These are phyloP conservation scores for Ornithoptera priamus DNA, from an alignment of 2,888 invertebrate species.

Conservation along the genomic window DNA sequence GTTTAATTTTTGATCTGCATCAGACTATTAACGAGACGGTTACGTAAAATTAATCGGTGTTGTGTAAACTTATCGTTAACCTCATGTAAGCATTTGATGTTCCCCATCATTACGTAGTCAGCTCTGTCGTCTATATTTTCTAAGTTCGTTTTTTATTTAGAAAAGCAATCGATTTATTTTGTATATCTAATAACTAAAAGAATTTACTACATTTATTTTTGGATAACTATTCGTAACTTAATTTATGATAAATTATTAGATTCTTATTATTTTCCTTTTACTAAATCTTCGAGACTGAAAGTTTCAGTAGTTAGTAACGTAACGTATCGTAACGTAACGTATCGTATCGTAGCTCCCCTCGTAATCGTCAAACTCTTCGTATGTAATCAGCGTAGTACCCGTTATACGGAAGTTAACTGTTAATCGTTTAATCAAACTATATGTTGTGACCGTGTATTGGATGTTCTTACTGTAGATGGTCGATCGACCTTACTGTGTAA, in stretches of 20 bases:
- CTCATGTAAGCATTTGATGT: conserved; percentile 12
- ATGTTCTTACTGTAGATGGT: conserved; percentile 37
- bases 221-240: conserved; percentile 26
- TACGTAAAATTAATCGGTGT: conserved; percentile 13
- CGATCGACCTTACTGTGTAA: conserved; percentile 44
- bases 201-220: conserved; percentile 28
- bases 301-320: conserved; percentile 18
- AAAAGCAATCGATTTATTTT: conserved; percentile 19
- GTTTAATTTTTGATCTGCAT: too few species aligned
- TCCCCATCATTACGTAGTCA: conserved; percentile 18
- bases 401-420: conserved; percentile 4
- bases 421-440: conserved; percentile 12
- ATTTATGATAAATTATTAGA: conserved; percentile 25
- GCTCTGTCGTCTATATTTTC: conserved; percentile 3
- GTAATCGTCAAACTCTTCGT: conserved; percentile 13
- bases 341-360: conserved; percentile 10
- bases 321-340: too few species aligned
- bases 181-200: conserved; percentile 19
- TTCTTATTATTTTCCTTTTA: conserved; percentile 1
- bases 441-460: conserved; percentile 33
- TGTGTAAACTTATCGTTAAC: conserved; percentile 21
- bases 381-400: conserved; percentile 8
- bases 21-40: conserved; percentile 15
- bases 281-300: conserved; percentile 28
- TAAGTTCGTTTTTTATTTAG: neutral